Percentiles rank a stretch among this genome's conserved stretches.
Conservation (phyloP, 30 jellyfish, hydroid and myxozoan species). For the Hydractinia symbiolongicarpus region DNA sequence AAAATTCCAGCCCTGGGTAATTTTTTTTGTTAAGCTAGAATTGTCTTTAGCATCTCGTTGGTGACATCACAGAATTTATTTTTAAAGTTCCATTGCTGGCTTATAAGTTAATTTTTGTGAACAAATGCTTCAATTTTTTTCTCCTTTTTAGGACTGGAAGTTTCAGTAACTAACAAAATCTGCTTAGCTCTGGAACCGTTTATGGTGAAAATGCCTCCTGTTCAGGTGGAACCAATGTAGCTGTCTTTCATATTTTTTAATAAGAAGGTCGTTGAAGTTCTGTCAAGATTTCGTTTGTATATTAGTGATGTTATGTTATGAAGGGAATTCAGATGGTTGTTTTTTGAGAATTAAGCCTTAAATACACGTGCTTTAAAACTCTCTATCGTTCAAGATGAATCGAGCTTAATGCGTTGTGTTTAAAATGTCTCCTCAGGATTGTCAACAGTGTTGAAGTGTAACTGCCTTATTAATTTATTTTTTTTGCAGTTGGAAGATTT, state of each 20-base stretch:
- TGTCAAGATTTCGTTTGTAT: not conserved
- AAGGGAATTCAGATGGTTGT: not conserved
- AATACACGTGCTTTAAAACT: not conserved
- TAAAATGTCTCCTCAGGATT: conserved; percentile 58
- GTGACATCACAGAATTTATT: no score
- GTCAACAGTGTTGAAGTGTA: not conserved
- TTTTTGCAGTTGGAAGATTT: conserved; percentile 55
- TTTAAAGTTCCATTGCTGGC: no score
- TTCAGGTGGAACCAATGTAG: conserved; percentile 34
- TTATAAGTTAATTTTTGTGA: no score
- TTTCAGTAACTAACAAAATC: conserved; percentile 52
- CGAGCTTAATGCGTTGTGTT: conserved; percentile 42
- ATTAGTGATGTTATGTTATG: not conserved
- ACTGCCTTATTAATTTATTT: not conserved
- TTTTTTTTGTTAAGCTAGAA: not conserved
- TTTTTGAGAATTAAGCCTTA: not conserved
- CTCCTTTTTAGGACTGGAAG: conserved; percentile 34
- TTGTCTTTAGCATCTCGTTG: not conserved
- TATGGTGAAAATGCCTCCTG: conserved; percentile 48
- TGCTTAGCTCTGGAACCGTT: conserved; percentile 61
- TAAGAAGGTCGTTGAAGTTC: not conserved
- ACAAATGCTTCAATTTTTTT: not conserved
- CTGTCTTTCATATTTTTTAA: no score
- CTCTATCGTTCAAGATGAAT: no score
- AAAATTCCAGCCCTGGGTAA: conserved; percentile 63